A percentile compares a stretch with the other conserved stretches of the same genome.
Evolutionary conservation across 2,797 vertebrate species (phyloP).

Genomic region (Erpetoichthys calabaricus): DNA sequence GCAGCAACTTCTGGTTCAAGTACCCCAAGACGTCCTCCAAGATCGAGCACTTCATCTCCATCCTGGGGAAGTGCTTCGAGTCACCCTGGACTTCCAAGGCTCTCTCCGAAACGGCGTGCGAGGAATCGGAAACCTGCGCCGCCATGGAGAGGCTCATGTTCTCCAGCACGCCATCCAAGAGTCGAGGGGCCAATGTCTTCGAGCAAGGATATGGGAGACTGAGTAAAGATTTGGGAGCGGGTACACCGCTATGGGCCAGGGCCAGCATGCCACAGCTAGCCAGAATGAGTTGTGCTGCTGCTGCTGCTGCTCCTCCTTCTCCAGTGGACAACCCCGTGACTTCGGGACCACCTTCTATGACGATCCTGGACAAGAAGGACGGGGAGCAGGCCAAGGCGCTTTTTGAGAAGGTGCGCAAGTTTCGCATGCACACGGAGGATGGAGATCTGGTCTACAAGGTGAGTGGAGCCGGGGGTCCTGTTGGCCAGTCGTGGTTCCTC

Average conservation of each 20-base stretch:
- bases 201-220: neutral
- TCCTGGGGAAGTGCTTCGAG: conserved; percentile 64
- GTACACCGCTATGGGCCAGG: conserved; percentile 8
- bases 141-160: conserved; percentile 9
- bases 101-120: conserved; percentile 48
- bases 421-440: conserved; percentile 55
- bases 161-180: neutral
- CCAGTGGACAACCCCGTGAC: conserved; percentile 29
- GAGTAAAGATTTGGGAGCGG: conserved; percentile 4
- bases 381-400: conserved; percentile 59
- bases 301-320: conserved; percentile 39
- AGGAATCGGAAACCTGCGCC: conserved; percentile 28
- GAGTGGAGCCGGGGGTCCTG: neutral
- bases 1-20: conserved; percentile 68
- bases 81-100: conserved; percentile 67
- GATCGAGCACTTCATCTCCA: conserved; percentile 60
- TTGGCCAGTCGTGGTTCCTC: neutral
- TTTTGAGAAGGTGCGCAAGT: conserved; percentile 61
- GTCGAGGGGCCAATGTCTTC: conserved; percentile 4
- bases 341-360: conserved; percentile 5
- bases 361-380: conserved; percentile 54
- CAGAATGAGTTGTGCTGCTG: conserved; percentile 31
- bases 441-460: conserved; percentile 59
- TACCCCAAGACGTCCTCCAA: conserved; percentile 64
- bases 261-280: conserved; percentile 2